A percentile compares a stretch with the other conserved stretches of the same genome.
Evolutionary conservation across 2,888 invertebrate species (phyloP).

Genomic region (Plebejus argus): DNA sequence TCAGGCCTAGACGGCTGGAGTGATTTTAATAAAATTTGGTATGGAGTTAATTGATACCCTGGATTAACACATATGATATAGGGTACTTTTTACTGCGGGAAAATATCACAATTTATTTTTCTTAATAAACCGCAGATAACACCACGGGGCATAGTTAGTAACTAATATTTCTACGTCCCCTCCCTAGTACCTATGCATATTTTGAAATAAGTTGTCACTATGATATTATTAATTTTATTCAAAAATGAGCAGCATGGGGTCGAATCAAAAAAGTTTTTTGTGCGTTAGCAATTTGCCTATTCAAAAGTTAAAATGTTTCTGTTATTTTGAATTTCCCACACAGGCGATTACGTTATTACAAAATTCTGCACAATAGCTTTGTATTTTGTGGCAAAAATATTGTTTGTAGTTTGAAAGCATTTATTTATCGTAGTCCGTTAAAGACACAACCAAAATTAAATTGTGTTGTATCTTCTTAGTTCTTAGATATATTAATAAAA

Average conservation of each 20-base stretch:
- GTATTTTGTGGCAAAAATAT: background rate
- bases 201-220: constrained; percentile 15
- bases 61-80: too few relatives aligned
- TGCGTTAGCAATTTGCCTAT: background rate
- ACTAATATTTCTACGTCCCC: background rate
- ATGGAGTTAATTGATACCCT: too few relatives aligned
- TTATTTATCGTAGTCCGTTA: background rate
- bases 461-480: too few relatives aligned
- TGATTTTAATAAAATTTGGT: too few relatives aligned
- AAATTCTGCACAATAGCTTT: background rate
- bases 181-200: too few relatives aligned
- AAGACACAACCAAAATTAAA: background rate
- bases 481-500: too few relatives aligned
- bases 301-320: constrained; percentile 4
- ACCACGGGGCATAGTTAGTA: too few relatives aligned
- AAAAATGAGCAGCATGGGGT: constrained; percentile 4
- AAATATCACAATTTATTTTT: too few relatives aligned
- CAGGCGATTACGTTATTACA: background rate
- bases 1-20: too few relatives aligned
- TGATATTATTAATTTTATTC: constrained; percentile 12
- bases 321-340: constrained; percentile 16
- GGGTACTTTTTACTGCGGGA: too few relatives aligned
- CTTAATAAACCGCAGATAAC: too few relatives aligned
- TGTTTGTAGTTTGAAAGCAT: background rate
- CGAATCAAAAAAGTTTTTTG: background rate